Percentiles rank a stretch among this genome's conserved stretches.
Conservation (phyloP, 2,797 vertebrate genomes). For the Galaxias olidus region DNA sequence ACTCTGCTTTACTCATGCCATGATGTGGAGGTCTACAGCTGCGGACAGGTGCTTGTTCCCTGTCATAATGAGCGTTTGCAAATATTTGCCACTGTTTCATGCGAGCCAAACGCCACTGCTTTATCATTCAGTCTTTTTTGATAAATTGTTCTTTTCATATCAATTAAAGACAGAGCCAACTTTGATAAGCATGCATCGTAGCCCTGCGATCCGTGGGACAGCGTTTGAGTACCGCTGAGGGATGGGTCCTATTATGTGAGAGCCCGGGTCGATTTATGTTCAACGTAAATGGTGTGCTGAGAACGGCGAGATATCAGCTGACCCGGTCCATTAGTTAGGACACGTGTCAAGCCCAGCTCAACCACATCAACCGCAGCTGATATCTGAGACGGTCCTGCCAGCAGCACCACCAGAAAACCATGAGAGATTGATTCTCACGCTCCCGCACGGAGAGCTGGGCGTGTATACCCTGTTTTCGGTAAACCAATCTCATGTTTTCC, state of each 20-base stretch:
- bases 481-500: too few species aligned
- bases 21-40: constrained; percentile 15
- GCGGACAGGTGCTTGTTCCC: not conserved
- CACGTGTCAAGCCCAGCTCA: constrained; percentile 39
- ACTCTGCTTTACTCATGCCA: constrained; percentile 9
- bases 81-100: constrained; percentile 13
- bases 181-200: constrained; percentile 56
- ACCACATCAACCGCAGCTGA: constrained; percentile 54
- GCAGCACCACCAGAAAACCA: constrained; percentile 10
- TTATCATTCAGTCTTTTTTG: not conserved
- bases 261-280: constrained; percentile 16
- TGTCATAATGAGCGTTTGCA: not conserved
- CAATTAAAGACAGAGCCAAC: not conserved
- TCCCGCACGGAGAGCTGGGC: too few species aligned
- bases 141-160: not conserved
- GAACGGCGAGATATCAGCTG: constrained; percentile 24
- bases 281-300: constrained; percentile 20
- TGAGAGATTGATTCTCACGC: constrained; percentile 1
- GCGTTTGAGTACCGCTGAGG: not conserved
- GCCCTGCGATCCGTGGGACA: constrained; percentile 12
- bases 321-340: constrained; percentile 21
- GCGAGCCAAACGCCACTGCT: constrained; percentile 10
- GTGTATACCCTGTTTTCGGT: too few species aligned
- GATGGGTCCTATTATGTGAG: not conserved
- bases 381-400: constrained; percentile 3